Percentiles rank a stretch among this genome's conserved stretches.
Conservation (phyloP, 2,113 vertebrate genomes). For the Garra rufa region DNA sequence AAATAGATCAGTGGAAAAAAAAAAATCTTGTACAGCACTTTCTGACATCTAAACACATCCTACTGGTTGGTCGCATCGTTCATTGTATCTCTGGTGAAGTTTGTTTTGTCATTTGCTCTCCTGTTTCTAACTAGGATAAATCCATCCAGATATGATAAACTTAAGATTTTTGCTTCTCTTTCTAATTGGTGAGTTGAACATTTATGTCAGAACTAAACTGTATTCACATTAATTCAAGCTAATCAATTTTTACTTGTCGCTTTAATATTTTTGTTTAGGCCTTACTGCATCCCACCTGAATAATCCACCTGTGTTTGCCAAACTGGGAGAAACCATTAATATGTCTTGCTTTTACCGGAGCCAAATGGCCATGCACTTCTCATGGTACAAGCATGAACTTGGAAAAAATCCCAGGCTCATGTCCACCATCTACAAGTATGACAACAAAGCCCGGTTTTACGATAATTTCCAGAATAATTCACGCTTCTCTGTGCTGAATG, state of each 20-base stretch:
- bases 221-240: neutral
- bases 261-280: conserved; percentile 24
- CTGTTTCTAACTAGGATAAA: neutral
- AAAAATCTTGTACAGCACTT: neutral
- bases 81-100: neutral
- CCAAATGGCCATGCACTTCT: conserved; percentile 65
- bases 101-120: neutral
- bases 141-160: conserved; percentile 33
- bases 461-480: conserved; percentile 49
- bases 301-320: conserved; percentile 8
- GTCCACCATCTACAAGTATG: conserved; percentile 64
- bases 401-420: conserved; percentile 62
- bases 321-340: conserved; percentile 59
- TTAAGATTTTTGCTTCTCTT: conserved; percentile 35
- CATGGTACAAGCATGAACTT: conserved; percentile 66
- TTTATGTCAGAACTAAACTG: neutral
- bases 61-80: neutral
- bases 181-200: conserved; percentile 41
- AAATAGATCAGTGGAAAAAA: neutral
- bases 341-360: conserved; percentile 61
- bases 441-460: conserved; percentile 28
- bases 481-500: conserved; percentile 58
- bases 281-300: neutral
- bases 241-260: neutral
- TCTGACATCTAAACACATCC: neutral